Base-by-base conservation (phyloP, 2,113 vertebrate species). In the Peromyscus leucopus region DNA sequence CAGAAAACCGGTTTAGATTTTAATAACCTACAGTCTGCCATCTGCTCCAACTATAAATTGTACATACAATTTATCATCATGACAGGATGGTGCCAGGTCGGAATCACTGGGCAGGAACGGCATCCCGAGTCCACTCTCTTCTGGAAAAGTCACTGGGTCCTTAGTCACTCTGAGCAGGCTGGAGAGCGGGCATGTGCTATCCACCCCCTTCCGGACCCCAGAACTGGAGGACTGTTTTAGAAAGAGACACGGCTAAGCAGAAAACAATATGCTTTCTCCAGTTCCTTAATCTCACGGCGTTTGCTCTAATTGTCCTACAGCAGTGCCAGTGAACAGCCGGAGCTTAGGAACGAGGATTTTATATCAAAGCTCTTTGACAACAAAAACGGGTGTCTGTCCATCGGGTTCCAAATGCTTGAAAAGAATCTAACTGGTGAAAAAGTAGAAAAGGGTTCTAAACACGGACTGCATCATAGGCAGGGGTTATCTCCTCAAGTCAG, bases 11-110 rank as follows among this genome's bases (percentile, higher is more conserved):
- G 95, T 93, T 97, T 97, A 7, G 55, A 84, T 83, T 74, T 93
- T 59, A 97, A 92, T 93, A 98, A 82, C 39, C 36, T 82, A 55
- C 7, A 48, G 9, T 6, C 11, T 97, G 89, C 97, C 39, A 97
- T 94, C 91, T 97, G 61, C 46, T 87, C n/a, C 55, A 67, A 74
- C 28, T 39, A 51, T 8, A 3, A 91, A 89, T 76, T 86, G 15
- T 5, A 48, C 24, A 7, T 84, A 31, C 39, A 87, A 88, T 96
- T 97, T 95, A 86, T 88, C 94, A 79, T 76, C 57, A 28, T 97
- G 98, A 94, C 96, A 96, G 72, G 33, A 48, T 1, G 0, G 3
- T 59, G 69, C 67, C 36, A 0, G 63, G 83, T 76, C 63, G 96
- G 57, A 28, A 7, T 84, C 97, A 96, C 9, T 76, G 95, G 91